Conservation (phyloP, 1,140 invertebrate genomes). For the Zaprionus africanus region DNA sequence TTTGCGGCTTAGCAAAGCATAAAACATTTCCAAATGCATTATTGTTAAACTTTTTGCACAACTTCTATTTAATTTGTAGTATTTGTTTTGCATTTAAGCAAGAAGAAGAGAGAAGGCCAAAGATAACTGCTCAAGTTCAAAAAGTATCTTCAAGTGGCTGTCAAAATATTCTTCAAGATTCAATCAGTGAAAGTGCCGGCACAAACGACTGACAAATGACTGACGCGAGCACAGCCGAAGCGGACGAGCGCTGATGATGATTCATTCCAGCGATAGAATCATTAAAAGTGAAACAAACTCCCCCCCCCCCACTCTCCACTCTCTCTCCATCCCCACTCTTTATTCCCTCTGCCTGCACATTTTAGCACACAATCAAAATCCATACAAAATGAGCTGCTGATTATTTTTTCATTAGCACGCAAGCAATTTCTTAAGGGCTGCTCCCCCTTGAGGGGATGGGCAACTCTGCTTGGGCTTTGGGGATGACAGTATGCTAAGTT, state of each 20-base stretch:
- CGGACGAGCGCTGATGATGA: conserved; percentile 36
- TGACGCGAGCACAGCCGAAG: conserved; percentile 14
- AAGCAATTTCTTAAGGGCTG: conserved; percentile 31
- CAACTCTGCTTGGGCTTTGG: background rate
- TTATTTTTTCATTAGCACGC: conserved; percentile 80
- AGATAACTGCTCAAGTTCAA: background rate
- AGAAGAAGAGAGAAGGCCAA: background rate
- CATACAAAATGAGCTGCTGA: conserved; percentile 77
- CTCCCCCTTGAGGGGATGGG: background rate
- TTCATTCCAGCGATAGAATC: conserved; percentile 53
- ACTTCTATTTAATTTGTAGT: conserved; percentile 34
- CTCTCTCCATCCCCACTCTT: background rate
- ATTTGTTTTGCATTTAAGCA: conserved; percentile 16
- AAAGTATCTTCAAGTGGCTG: background rate
- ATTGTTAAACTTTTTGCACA: conserved; percentile 54
- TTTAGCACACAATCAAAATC: conserved; percentile 78
- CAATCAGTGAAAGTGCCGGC: conserved; percentile 45
- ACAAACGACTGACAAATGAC: conserved; percentile 64
- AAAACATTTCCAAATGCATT: conserved; percentile 70
- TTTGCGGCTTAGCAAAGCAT: conserved; percentile 55
- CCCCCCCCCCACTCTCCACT: background rate
- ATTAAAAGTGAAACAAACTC: conserved; percentile 21
- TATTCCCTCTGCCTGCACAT: background rate
- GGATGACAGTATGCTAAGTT: background rate
- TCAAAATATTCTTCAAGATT: conserved; percentile 1